These are phyloP conservation scores for Mamestra configurata DNA, from an alignment of 1,140 invertebrate species.

Conservation along the genomic window DNA sequence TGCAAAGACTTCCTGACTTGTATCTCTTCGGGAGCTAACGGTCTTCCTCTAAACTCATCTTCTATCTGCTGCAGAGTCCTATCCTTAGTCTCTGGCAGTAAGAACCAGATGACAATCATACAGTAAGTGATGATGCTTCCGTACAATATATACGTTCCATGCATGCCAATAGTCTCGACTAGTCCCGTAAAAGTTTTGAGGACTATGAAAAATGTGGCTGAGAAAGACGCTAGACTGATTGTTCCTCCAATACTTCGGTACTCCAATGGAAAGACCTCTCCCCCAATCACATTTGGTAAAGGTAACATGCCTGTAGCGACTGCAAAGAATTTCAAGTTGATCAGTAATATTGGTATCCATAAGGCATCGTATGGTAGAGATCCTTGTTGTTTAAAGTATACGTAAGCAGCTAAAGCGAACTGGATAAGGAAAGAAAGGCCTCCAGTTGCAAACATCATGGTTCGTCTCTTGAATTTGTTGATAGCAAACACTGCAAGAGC, in stretches of 20 bases:
- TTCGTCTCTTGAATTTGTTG: constrained; percentile 71
- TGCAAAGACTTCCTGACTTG: constrained; percentile 47
- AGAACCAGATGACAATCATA: constrained; percentile 63
- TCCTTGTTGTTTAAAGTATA: constrained; percentile 61
- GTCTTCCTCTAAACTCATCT: constrained; percentile 64
- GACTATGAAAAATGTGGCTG: constrained; percentile 65
- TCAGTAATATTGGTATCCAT: constrained; percentile 64
- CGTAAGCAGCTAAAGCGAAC: constrained; percentile 66
- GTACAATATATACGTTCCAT: constrained; percentile 68
- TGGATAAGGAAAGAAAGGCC: constrained; percentile 62
- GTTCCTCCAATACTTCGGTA: constrained; percentile 72
- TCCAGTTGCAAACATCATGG: constrained; percentile 68
- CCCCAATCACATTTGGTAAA: constrained; percentile 72
- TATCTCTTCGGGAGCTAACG: constrained; percentile 43
- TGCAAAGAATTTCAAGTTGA: constrained; percentile 73
- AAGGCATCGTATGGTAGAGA: constrained; percentile 67
- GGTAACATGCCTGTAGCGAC: constrained; percentile 73
- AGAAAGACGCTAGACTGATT: constrained; percentile 67
- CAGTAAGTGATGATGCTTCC: constrained; percentile 57
- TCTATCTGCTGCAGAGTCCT: constrained; percentile 70
- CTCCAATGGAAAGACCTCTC: constrained; percentile 74
- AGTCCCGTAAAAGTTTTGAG: constrained; percentile 70
- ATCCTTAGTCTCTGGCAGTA: constrained; percentile 70
- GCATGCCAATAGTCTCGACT: constrained; percentile 62
- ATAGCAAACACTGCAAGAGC: constrained; percentile 67